Percentiles rank a stretch among this genome's conserved stretches.
Evolutionary conservation across 1,140 invertebrate genomes (phyloP).

Genomic region (Heliconius congener): DNA sequence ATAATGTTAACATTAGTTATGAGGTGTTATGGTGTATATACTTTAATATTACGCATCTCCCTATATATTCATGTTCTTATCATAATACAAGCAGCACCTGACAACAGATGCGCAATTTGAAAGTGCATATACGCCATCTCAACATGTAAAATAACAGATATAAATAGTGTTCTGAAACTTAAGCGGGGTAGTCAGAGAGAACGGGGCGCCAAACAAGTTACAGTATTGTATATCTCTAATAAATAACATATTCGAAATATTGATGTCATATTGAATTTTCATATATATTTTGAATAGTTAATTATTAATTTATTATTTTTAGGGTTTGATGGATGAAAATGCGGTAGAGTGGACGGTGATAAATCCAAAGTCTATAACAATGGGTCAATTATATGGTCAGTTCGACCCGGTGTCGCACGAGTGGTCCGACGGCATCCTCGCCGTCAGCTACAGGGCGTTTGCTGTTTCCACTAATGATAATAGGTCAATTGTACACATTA

Average conservation of each 20-base stretch:
- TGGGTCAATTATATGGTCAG: conserved; percentile 97
- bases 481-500: conserved; percentile 66
- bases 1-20: not conserved
- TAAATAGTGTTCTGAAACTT: no score
- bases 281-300: not conserved
- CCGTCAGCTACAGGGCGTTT: conserved; percentile 94
- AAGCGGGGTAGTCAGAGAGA: no score
- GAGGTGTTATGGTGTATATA: no score
- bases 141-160: no score
- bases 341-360: conserved; percentile 95
- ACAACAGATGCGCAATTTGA: no score
- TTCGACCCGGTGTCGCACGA: conserved; percentile 97
- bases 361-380: conserved; percentile 97
- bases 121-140: no score
- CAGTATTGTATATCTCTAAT: no score
- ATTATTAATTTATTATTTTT: not conserved
- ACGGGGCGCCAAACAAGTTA: no score
- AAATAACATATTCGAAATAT: no score
- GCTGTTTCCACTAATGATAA: conserved; percentile 90
- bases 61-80: no score
- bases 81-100: no score
- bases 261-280: not conserved
- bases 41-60: no score
- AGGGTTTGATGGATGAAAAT: conserved; percentile 90
- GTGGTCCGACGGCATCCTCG: conserved; percentile 96